Evolutionary conservation across 2,113 vertebrate genomes (phyloP).

Genomic region (Promerops cafer): DNA sequence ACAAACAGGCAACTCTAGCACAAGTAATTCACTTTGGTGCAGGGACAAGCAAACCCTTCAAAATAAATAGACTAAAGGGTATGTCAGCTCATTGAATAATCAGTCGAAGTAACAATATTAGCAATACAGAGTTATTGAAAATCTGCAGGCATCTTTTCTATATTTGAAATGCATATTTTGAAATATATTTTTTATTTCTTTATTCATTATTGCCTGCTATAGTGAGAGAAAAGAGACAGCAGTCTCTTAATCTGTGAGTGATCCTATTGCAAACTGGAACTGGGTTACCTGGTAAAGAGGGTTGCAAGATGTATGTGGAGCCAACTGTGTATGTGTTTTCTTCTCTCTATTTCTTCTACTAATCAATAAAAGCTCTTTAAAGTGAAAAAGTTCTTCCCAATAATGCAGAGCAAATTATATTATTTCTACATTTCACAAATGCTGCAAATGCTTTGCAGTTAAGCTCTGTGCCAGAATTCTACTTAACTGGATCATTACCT

Average conservation of each 20-base stretch:
- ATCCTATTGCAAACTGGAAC: neutral
- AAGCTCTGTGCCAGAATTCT: neutral
- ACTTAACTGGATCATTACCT: neutral
- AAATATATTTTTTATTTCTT: neutral
- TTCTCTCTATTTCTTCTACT: neutral
- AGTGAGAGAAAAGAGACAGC: neutral
- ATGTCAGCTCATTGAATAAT: neutral
- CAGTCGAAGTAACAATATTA: neutral
- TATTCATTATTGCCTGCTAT: neutral
- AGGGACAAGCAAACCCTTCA: neutral
- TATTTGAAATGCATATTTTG: neutral
- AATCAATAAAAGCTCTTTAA: constrained; percentile 31
- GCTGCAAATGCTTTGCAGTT: neutral
- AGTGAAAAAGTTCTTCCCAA: constrained; percentile 3
- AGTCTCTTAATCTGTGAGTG: neutral
- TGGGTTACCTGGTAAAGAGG: neutral
- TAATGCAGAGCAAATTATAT: constrained; percentile 34
- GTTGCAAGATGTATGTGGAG: neutral
- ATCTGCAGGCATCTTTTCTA: neutral
- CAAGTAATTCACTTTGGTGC: neutral
- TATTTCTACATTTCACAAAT: neutral
- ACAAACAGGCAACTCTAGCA: neutral
- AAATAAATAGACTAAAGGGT: neutral
- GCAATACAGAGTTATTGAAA: neutral
- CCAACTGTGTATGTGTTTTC: neutral